Base-by-base conservation (phyloP, 1,140 invertebrate genomes). In the silkworm (Bombyx mori) region DNA sequence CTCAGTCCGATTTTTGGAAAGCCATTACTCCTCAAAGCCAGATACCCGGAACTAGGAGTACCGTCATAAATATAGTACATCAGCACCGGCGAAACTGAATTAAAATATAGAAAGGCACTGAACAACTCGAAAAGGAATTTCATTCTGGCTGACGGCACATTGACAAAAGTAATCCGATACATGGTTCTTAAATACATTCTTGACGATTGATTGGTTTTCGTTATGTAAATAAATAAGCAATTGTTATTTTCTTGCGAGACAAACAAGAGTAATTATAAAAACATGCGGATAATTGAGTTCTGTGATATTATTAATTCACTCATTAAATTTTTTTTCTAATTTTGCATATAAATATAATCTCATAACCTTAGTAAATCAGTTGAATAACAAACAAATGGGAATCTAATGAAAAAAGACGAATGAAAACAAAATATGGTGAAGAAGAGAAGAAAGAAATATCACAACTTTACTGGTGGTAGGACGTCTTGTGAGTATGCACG, bases 21-120 rank as follows among this genome's bases (percentile, higher is more conserved):
- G 2, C 56, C 50, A 48, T 22, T 60, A 12, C 58, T 62, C 0
- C 57, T 57, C 1, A 63, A n/a, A 6, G 60, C 54, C 0, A 75
- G 46, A 46, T 68, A 77, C 7, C 70, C 68, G 8, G 52, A 10
- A 7, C 62, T 68, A 1, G 70, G 65, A 42, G 60, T 69, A 8
- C 77, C 75, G 42, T 79, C 69, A 54, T 73, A 76, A 0, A 76
- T 68, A 54, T 79, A 74, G 51, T 66, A 69, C 65, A 65, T 71
- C 10, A 61, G 51, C 1, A 70, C 65, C 1, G 68, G 56, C 7
- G 60, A 42, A 8, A 71, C 54, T 44, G 44, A 66, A 42, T 65
- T 57, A 9, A 78, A 53, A 42, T 57, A 74, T 6, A 79, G 44
- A 45, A 75, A 58, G 4, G 59, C 47, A 26, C 42, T 60, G 12